phyloP scores from a whole-genome alignment of 2,113 vertebrate genomes.

The Lamprotornis superbus region DNA sequence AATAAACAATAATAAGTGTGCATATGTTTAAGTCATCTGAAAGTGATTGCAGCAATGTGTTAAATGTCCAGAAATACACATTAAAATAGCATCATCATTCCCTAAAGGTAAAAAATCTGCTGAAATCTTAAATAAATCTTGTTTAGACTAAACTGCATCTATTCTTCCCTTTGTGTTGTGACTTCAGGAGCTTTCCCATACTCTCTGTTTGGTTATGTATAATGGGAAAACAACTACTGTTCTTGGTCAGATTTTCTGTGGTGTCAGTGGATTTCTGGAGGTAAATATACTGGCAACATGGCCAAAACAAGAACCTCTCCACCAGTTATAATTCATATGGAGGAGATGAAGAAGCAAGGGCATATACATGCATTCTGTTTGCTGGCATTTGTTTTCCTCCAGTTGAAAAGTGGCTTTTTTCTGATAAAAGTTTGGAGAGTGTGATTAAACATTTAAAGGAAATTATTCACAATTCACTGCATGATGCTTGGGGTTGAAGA shows the following conservation, averaged over 20 bases:
- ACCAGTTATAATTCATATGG: background rate
- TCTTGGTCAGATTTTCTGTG: background rate
- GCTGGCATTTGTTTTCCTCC: background rate
- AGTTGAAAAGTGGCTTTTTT: background rate
- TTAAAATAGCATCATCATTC: conserved; percentile 34
- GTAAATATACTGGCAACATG: background rate
- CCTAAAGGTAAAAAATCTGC: background rate
- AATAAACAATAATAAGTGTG: conserved; percentile 67
- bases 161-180: background rate
- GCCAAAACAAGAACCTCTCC: background rate
- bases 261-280: background rate
- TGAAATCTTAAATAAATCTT: conserved; percentile 41
- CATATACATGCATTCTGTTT: background rate
- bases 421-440: background rate
- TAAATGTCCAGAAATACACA: conserved; percentile 56
- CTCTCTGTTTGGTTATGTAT: background rate
- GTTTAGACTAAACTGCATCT: conserved; percentile 31
- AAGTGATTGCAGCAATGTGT: conserved; percentile 63
- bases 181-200: conserved; percentile 3
- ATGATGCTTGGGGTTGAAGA: background rate
- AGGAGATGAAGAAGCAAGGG: background rate
- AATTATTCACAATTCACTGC: background rate
- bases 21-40: conserved; percentile 66
- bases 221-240: background rate
- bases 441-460: background rate